Evolutionary conservation across 2,797 vertebrate species (phyloP).

Genomic region (Botia kubotai): DNA sequence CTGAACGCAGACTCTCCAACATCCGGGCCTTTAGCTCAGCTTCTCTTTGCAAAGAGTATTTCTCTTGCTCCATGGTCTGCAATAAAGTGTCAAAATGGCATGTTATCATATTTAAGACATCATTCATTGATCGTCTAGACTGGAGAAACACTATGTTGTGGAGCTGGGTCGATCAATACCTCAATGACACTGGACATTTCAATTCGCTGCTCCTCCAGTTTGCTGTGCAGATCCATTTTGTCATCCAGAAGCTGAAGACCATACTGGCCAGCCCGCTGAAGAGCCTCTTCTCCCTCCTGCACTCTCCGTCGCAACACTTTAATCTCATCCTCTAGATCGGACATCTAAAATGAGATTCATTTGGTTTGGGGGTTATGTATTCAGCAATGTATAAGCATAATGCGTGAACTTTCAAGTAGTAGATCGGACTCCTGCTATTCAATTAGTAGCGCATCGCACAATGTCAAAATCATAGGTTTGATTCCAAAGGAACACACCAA

Average conservation of each 20-base stretch:
- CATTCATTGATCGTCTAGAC: not conserved
- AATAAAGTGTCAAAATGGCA: not conserved
- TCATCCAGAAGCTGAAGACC: conserved; percentile 89
- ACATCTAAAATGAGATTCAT: conserved; percentile 30
- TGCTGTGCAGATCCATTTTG: conserved; percentile 86
- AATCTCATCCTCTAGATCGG: conserved; percentile 56
- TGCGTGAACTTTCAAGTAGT: too few relatives aligned
- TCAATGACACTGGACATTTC: conserved; percentile 88
- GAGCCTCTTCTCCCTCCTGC: conserved; percentile 83
- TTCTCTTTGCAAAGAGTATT: conserved; percentile 89
- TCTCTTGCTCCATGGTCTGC: conserved; percentile 91
- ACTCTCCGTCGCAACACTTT: conserved; percentile 73
- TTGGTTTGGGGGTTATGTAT: too few relatives aligned
- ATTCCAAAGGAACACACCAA: too few relatives aligned
- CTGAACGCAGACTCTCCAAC: conserved; percentile 86
- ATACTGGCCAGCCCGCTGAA: conserved; percentile 88
- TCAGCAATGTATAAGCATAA: too few relatives aligned
- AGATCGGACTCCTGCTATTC: too few relatives aligned
- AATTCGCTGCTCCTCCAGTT: conserved; percentile 84
- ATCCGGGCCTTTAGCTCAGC: conserved; percentile 88
- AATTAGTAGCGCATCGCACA: too few relatives aligned
- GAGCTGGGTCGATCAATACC: conserved; percentile 69
- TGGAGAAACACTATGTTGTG: not conserved
- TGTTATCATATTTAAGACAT: not conserved
- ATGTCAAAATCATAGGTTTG: too few relatives aligned